phyloP scores from a whole-genome alignment of 2,797 vertebrate genomes.

The Melanotaenia trifasciata region DNA sequence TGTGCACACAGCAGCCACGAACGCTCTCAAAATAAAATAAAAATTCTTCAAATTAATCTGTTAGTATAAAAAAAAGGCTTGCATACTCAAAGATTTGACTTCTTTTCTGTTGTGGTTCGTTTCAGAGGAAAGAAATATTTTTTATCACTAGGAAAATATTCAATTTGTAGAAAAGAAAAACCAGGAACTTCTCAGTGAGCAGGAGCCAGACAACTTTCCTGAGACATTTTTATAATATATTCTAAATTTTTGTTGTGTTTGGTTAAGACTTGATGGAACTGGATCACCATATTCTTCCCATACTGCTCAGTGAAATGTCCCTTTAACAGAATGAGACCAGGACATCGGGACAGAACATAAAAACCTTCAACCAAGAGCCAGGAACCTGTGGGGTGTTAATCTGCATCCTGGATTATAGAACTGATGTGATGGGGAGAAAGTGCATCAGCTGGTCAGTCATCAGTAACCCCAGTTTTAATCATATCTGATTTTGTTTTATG shows the following conservation, averaged over 20 bases:
- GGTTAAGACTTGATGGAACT: background rate
- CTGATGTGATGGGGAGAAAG: constrained; percentile 38
- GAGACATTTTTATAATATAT: constrained; percentile 26
- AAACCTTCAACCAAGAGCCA: background rate
- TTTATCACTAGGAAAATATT: background rate
- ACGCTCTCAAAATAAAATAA: background rate
- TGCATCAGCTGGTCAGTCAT: constrained; percentile 35
- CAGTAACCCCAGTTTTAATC: too few relatives aligned
- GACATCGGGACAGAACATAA: background rate
- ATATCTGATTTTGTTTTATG: background rate
- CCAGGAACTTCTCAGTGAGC: constrained; percentile 38
- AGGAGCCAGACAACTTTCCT: constrained; percentile 35
- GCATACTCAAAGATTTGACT: too few relatives aligned
- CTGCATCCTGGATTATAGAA: background rate
- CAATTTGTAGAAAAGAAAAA: too few relatives aligned
- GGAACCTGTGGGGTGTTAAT: background rate
- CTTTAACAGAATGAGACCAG: too few relatives aligned
- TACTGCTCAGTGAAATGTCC: constrained; percentile 18
- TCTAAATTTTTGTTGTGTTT: constrained; percentile 21
- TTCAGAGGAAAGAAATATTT: background rate
- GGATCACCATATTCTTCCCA: background rate
- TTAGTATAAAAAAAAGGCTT: background rate
- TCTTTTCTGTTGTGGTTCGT: background rate
- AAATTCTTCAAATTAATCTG: constrained; percentile 3
- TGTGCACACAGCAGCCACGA: background rate